phyloP scores from a whole-genome alignment of 2,113 vertebrate species.

The Bubalus kerabau region DNA sequence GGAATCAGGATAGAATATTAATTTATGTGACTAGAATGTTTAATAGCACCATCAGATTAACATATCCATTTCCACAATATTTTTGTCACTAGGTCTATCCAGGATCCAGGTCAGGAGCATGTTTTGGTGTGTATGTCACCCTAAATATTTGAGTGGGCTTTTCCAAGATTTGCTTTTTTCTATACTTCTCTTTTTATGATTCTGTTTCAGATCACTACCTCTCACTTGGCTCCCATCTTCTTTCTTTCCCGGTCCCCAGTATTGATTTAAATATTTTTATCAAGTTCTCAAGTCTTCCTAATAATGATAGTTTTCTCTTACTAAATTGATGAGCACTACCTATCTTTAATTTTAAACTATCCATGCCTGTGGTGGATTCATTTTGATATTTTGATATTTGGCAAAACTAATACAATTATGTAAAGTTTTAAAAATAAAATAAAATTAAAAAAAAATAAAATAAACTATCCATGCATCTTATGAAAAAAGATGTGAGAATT shows the following conservation, averaged over 20 bases:
- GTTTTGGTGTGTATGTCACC: not conserved
- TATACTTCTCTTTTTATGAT: not conserved
- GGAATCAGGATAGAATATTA: not conserved
- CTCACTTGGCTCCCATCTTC: not conserved
- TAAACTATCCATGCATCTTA: not conserved
- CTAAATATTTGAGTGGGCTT: not conserved
- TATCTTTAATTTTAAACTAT: not conserved
- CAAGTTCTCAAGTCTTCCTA: not conserved
- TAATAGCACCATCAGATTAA: not conserved
- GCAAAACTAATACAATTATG: too few relatives aligned
- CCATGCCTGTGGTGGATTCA: not conserved
- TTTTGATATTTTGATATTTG: too few relatives aligned
- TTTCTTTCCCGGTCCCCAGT: not conserved
- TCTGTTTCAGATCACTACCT: not conserved
- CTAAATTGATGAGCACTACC: not conserved
- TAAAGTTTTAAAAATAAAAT: too few relatives aligned
- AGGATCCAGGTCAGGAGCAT: not conserved
- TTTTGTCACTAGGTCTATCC: not conserved
- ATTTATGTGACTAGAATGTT: not conserved
- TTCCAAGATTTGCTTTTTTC: not conserved
- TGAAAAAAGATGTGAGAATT: not conserved
- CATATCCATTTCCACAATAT: not conserved
- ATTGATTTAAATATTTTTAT: not conserved
- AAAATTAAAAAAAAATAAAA: not conserved
- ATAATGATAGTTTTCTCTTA: not conserved